Evolutionary conservation across 2,888 invertebrate species (phyloP).

Genomic region (Caenorhabditis sinica): DNA sequence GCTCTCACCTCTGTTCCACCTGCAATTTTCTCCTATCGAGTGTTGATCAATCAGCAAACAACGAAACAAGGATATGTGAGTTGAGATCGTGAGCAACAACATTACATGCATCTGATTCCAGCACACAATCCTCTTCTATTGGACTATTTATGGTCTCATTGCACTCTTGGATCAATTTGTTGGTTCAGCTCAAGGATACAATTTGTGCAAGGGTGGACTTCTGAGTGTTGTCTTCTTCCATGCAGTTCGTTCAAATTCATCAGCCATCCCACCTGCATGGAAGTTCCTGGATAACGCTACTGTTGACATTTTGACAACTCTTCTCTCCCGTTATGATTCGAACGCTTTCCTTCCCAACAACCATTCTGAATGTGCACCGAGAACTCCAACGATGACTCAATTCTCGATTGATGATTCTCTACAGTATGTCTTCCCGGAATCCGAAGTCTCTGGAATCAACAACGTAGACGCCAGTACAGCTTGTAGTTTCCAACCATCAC

Average conservation of each 20-base stretch:
- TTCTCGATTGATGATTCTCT: slow-evolving; percentile 40
- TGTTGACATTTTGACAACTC: slow-evolving; percentile 3
- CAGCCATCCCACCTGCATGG: slow-evolving; percentile 46
- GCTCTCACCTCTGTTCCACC: slow-evolving; percentile 66
- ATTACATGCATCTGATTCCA: neutral
- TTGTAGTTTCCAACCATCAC: slow-evolving; percentile 41
- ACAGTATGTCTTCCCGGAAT: slow-evolving; percentile 28
- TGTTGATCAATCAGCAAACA: slow-evolving; percentile 32
- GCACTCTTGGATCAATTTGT: slow-evolving; percentile 61
- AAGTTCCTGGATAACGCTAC: neutral
- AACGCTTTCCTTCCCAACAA: slow-evolving; percentile 12
- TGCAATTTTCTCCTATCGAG: slow-evolving; percentile 62
- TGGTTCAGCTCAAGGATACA: slow-evolving; percentile 56
- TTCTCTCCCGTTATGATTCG: slow-evolving; percentile 27
- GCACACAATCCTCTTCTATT: slow-evolving; percentile 66
- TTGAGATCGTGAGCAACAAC: neutral
- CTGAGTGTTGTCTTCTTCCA: slow-evolving; percentile 54
- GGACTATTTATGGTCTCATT: slow-evolving; percentile 66
- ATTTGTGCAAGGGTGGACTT: slow-evolving; percentile 52
- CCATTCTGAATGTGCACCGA: slow-evolving; percentile 10
- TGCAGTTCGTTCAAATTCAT: slow-evolving; percentile 44
- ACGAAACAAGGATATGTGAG: slow-evolving; percentile 65
- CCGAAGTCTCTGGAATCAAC: neutral
- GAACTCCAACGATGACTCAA: slow-evolving; percentile 55
- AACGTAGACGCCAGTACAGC: slow-evolving; percentile 42